These are phyloP conservation scores for Pontoporia blainvillei DNA, from an alignment of 2,113 vertebrate species.

Conservation along the genomic window DNA sequence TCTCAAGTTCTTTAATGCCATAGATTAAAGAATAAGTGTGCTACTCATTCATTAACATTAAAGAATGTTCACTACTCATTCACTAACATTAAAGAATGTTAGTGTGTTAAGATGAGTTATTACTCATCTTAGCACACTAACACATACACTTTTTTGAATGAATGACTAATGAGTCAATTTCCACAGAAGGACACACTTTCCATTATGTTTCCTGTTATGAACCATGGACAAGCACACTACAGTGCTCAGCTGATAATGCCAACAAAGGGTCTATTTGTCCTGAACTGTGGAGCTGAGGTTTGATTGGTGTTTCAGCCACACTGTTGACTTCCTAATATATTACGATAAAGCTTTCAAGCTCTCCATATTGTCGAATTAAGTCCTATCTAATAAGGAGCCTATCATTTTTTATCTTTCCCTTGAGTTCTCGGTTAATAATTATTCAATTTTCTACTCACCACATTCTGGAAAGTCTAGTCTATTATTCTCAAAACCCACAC, in stretches of 20 bases:
- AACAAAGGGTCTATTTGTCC: not conserved
- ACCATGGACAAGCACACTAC: not conserved
- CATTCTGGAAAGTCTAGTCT: not conserved
- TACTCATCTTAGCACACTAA: not conserved
- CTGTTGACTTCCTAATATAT: not conserved
- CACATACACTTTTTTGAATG: not conserved
- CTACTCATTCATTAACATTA: too few relatives aligned
- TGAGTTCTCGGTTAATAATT: not conserved
- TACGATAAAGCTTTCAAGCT: not conserved
- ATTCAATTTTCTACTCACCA: not conserved
- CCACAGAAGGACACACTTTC: not conserved
- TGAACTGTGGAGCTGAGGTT: not conserved
- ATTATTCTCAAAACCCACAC: not conserved
- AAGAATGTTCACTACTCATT: too few relatives aligned
- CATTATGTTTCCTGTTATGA: not conserved
- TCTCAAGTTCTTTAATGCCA: not conserved
- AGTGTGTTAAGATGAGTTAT: too few relatives aligned
- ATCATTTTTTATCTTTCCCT: constrained; percentile 16
- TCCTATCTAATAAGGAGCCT: not conserved
- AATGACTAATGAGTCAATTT: not conserved
- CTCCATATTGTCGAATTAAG: not conserved
- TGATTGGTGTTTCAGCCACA: not conserved
- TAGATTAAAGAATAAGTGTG: too few relatives aligned
- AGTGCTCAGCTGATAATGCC: not conserved
- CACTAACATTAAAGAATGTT: too few relatives aligned